phyloP scores from a whole-genome alignment of 1,140 invertebrate species.

The Tetramorium parvispinum region DNA sequence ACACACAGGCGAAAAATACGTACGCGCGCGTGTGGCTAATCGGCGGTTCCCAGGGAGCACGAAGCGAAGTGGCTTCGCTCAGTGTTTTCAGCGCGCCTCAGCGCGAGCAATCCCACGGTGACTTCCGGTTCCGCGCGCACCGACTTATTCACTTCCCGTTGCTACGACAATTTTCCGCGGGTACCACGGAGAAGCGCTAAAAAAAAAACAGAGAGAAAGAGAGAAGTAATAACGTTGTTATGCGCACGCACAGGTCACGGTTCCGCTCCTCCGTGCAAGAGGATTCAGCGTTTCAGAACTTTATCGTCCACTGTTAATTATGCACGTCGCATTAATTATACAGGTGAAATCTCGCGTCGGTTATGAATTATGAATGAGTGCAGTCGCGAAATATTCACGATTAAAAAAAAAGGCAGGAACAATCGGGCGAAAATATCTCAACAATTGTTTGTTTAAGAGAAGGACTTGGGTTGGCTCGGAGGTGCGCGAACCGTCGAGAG shows the following conservation, averaged over 20 bases:
- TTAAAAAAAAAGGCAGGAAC: background rate
- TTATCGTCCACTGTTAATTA: conserved; percentile 30
- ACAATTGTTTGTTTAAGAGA: conserved; percentile 17
- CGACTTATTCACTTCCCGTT: conserved; percentile 59
- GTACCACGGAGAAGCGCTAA: conserved; percentile 18
- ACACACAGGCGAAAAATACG: conserved; percentile 31
- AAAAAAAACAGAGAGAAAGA: background rate
- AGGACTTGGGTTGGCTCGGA: background rate
- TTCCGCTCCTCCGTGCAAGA: conserved; percentile 28
- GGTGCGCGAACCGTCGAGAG: background rate
- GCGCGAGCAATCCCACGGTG: conserved; percentile 61
- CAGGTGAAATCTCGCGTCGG: conserved; percentile 28
- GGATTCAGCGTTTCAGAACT: background rate
- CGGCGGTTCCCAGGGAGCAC: conserved; percentile 58
- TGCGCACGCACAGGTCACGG: conserved; percentile 33
- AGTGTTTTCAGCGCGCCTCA: conserved; percentile 64
- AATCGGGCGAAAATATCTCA: conserved; percentile 37
- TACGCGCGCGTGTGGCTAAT: conserved; percentile 51
- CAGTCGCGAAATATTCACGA: conserved; percentile 4
- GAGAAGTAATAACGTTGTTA: conserved; percentile 28
- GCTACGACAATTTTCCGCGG: conserved; percentile 65
- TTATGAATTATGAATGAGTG: conserved; percentile 53
- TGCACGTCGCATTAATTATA: conserved; percentile 35
- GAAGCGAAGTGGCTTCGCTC: conserved; percentile 12
- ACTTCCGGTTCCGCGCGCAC: conserved; percentile 67